A percentile compares a stretch with the other conserved stretches of the same genome.
Evolutionary conservation across 2,113 vertebrate genomes (phyloP).

Genomic region (Lasiurus cinereus): DNA sequence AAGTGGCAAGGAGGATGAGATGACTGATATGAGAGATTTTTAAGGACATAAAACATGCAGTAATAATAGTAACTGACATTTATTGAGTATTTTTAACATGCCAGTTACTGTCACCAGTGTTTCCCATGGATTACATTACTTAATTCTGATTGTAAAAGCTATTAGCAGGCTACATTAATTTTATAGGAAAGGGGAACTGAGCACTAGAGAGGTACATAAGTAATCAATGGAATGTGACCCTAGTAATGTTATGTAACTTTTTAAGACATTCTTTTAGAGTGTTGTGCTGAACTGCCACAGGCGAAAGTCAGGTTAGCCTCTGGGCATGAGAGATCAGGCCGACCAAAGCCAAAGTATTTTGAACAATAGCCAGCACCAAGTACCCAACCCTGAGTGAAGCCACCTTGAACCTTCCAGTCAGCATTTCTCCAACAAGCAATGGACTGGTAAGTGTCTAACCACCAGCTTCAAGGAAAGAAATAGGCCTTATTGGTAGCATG

Average conservation of each 20-base stretch:
- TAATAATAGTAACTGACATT: conserved; percentile 13
- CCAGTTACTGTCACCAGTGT: background rate
- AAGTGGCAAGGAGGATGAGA: background rate
- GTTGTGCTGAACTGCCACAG: too few relatives aligned
- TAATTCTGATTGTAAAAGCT: conserved; percentile 26
- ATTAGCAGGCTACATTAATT: conserved; percentile 28
- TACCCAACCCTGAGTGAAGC: background rate
- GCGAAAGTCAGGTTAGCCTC: background rate
- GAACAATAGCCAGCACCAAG: background rate
- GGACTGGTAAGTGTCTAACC: background rate
- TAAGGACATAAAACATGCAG: background rate
- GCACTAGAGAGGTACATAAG: background rate
- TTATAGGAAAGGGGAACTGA: background rate
- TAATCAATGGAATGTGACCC: background rate
- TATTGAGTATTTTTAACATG: conserved; percentile 1
- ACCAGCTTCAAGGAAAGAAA: background rate
- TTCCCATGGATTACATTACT: background rate
- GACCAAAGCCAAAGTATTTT: background rate
- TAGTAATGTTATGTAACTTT: background rate
- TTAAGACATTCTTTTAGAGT: background rate
- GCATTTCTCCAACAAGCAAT: background rate
- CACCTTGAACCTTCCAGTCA: background rate
- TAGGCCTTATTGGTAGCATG: background rate
- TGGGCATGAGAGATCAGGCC: background rate
- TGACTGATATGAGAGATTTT: background rate